Evolutionary conservation across 1,140 invertebrate species (phyloP), one percentile per base, ranked within the genome.

Genomic region (Homalodisca vitripennis): DNA sequence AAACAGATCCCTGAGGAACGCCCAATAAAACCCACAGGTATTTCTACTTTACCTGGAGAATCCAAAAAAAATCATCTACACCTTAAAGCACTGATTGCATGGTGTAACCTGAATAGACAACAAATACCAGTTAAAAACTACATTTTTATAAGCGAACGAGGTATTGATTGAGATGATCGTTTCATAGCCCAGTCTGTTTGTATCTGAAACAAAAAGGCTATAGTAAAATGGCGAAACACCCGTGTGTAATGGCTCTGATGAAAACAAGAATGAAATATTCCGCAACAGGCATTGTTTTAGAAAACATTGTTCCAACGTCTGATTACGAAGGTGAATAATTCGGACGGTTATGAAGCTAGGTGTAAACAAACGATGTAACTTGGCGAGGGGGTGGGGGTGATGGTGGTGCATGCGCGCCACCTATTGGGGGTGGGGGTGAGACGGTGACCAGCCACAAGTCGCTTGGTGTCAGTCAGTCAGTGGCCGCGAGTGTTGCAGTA

Each of bases 251-350:
- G 48, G 48, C 17, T 14, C 48, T 20, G 48, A 22, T 22, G 48
- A 41, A 51, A 51, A 51, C 48, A 51, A 51, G 22, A 22, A 51
- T 22, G 48, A 51, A 51, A n/a, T 51, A 51, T 51, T 51, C 48
- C 48, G 48, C 48, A 51, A 51, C 14, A 51, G 48, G 14, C 48
- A 51, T 51, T 51, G 48, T 51, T 22, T 3, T 22, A 20, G 22
- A 22, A 51, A 51, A 51, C 48, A 51, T 51, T 51, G 48, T 51
- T 51, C 48, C 22, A 14, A n/a, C 48, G 48, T 51, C 48, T 51
- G 48, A 51, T 51, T 51, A 51, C 48, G 48, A 22, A 51, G 48
- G 48, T 51, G 48, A 51, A 51, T 51, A 51, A 51, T 51, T 51
- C 48, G 14, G 48, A 51, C 48, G 22, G 48, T 51, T 51, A 51